A percentile compares a stretch with the other conserved stretches of the same genome.
Conservation (phyloP, 2,888 invertebrate genomes). For the Phytoseiulus persimilis region DNA sequence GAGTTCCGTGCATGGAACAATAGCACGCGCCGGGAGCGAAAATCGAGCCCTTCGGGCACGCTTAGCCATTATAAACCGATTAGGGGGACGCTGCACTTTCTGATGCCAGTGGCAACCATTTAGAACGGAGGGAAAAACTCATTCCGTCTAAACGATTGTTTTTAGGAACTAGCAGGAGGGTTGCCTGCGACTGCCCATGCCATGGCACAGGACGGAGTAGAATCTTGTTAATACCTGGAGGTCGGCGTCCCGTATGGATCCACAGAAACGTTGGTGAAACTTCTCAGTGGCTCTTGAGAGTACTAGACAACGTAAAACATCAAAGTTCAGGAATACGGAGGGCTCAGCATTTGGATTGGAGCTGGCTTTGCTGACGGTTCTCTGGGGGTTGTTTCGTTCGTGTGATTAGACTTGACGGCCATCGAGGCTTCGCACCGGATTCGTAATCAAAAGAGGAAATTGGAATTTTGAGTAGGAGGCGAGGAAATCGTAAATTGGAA, state of each 20-base stretch:
- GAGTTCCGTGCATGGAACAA: background rate
- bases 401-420: too few species aligned
- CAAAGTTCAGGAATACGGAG: too few species aligned
- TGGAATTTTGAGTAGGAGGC: too few species aligned
- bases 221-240: background rate
- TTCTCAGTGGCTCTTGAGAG: background rate
- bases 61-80: background rate
- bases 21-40: background rate
- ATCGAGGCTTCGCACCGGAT: too few species aligned
- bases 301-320: too few species aligned
- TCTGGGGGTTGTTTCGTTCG: too few species aligned
- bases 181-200: background rate
- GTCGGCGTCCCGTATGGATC: background rate
- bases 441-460: too few species aligned
- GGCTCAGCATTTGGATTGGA: too few species aligned
- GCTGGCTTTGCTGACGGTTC: too few species aligned
- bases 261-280: background rate
- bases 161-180: background rate
- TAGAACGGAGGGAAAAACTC: background rate
- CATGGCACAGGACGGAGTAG: background rate
- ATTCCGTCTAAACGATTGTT: background rate
- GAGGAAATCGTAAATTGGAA: too few species aligned
- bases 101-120: background rate
- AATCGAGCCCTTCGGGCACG: background rate
- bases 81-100: background rate